A percentile compares a stretch with the other conserved stretches of the same genome.
These are phyloP conservation scores for Hippoglossus hippoglossus DNA, from an alignment of 2,797 vertebrate genomes.

Conservation along the genomic window DNA sequence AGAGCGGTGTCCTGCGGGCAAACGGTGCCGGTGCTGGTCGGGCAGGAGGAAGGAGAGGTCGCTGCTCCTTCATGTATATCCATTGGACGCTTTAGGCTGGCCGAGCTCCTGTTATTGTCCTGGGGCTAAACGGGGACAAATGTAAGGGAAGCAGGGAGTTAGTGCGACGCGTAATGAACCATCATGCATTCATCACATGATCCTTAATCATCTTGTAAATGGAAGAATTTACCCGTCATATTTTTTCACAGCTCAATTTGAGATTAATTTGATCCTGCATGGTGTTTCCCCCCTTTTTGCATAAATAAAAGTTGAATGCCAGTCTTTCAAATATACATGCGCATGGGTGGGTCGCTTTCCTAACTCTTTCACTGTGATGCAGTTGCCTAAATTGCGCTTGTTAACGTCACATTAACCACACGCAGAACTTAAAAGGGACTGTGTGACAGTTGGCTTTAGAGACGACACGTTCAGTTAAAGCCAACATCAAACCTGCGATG, in stretches of 20 bases:
- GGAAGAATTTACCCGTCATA: neutral
- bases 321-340: slow-evolving; percentile 11
- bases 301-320: slow-evolving; percentile 26
- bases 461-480: neutral
- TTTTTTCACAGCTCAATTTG: too few relatives aligned
- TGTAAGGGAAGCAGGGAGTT: slow-evolving; percentile 27
- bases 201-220: slow-evolving; percentile 16
- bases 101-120: slow-evolving; percentile 58
- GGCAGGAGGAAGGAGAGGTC: slow-evolving; percentile 36
- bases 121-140: slow-evolving; percentile 43
- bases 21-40: slow-evolving; percentile 17
- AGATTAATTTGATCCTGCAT: slow-evolving; percentile 1
- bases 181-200: slow-evolving; percentile 10
- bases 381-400: neutral
- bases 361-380: slow-evolving; percentile 24
- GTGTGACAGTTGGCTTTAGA: neutral
- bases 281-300: slow-evolving; percentile 8
- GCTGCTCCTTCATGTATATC: slow-evolving; percentile 69
- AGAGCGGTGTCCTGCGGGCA: slow-evolving; percentile 45
- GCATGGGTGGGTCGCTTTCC: neutral
- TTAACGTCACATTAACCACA: neutral
- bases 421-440: neutral
- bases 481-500: neutral
- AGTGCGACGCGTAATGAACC: neutral
- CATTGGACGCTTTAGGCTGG: slow-evolving; percentile 58